Evolutionary conservation across 2,113 vertebrate genomes (phyloP).

Genomic region (Gobiocypris rarus): DNA sequence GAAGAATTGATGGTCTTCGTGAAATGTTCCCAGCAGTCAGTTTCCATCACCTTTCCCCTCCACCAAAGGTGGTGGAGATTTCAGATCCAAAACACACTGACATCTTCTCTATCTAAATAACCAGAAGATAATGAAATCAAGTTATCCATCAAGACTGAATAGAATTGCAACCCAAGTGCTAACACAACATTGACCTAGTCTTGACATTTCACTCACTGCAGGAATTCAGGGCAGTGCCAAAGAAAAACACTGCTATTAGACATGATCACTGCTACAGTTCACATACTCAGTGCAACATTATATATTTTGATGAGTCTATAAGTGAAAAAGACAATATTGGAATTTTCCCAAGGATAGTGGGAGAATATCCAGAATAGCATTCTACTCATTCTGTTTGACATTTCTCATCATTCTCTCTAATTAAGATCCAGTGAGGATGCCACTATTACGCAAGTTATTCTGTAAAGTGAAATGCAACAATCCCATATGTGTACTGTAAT

Average conservation of each 20-base stretch:
- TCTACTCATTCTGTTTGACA: too few relatives aligned
- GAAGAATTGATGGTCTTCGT: constrained; percentile 56
- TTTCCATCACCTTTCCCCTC: constrained; percentile 51
- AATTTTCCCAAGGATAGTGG: not conserved
- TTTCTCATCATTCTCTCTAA: too few relatives aligned
- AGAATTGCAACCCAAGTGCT: constrained; percentile 43
- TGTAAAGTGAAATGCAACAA: not conserved
- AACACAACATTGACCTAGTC: constrained; percentile 44
- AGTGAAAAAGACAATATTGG: not conserved
- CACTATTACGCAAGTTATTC: not conserved
- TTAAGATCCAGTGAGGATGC: not conserved
- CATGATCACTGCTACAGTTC: not conserved
- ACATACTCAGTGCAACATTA: constrained; percentile 27
- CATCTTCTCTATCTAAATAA: constrained; percentile 52
- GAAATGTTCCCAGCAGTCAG: constrained; percentile 61
- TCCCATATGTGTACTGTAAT: not conserved
- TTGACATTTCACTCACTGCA: constrained; percentile 46
- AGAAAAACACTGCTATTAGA: constrained; percentile 25
- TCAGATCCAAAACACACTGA: constrained; percentile 47
- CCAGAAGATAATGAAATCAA: constrained; percentile 45
- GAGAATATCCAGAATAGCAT: not conserved
- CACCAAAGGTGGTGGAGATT: constrained; percentile 48
- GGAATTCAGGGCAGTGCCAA: constrained; percentile 27
- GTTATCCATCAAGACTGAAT: constrained; percentile 37
- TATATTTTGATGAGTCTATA: not conserved